Conservation (phyloP, 2,888 invertebrate genomes). For the Stenolophus ochropezus region DNA sequence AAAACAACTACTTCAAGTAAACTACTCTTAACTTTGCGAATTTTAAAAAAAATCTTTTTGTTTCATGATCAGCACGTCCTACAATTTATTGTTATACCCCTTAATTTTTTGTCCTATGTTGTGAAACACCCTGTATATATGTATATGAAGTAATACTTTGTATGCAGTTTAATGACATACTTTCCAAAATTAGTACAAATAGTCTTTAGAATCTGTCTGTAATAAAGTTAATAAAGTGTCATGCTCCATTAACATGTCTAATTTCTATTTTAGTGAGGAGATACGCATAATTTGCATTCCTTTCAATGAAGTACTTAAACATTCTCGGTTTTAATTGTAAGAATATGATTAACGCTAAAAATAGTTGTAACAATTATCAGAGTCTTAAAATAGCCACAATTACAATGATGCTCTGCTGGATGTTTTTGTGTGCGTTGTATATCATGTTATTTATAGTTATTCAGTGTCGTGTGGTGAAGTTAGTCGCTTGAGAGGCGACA, state of each 20-base stretch:
- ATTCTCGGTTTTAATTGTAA: background rate
- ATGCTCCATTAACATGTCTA: background rate
- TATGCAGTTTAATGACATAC: background rate
- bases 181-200: background rate
- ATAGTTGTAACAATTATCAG: conserved; percentile 28
- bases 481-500: conserved; percentile 68
- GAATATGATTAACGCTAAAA: conserved; percentile 25
- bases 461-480: conserved; percentile 64
- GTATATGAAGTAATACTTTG: no score
- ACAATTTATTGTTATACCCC: no score
- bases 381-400: conserved; percentile 27
- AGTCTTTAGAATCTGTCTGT: background rate
- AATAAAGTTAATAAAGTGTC: background rate
- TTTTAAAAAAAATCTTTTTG: no score
- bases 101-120: no score
- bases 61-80: no score
- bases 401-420: background rate
- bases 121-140: no score
- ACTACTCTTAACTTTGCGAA: no score
- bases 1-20: no score
- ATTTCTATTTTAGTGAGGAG: background rate
- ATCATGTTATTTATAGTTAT: conserved; percentile 66
- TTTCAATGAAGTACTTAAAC: background rate
- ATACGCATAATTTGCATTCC: conserved; percentile 7
- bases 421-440: conserved; percentile 31